These are phyloP conservation scores for Pantala flavescens DNA, from an alignment of 1,140 invertebrate species.

Conservation along the genomic window DNA sequence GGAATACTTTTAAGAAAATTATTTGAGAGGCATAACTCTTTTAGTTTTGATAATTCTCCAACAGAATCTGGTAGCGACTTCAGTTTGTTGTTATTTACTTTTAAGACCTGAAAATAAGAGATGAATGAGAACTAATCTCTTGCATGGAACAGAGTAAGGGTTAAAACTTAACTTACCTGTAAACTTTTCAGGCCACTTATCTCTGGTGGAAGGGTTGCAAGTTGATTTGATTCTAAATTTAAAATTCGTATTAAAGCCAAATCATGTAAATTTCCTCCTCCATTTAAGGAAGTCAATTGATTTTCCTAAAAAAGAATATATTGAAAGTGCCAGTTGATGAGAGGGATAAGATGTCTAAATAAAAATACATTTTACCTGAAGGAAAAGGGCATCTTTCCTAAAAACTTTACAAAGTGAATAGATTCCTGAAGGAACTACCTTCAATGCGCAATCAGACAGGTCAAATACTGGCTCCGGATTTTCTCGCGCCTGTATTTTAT, in stretches of 20 bases:
- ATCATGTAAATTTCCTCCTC: constrained; percentile 57
- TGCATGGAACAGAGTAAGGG: not conserved
- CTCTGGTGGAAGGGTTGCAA: constrained; percentile 47
- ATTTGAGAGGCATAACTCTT: constrained; percentile 54
- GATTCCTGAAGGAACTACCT: constrained; percentile 56
- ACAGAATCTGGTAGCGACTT: constrained; percentile 55
- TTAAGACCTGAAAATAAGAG: constrained; percentile 43
- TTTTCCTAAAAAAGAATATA: constrained; percentile 52
- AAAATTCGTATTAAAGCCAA: constrained; percentile 54
- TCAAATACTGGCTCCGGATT: constrained; percentile 64
- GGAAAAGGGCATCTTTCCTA: constrained; percentile 52
- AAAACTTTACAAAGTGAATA: constrained; percentile 67
- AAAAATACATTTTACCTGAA: constrained; percentile 23
- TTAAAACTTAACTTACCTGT: constrained; percentile 34
- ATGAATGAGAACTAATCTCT: constrained; percentile 14
- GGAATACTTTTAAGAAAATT: constrained; percentile 59
- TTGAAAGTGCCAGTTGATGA: no score
- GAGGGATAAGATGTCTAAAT: not conserved
- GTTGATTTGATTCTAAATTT: constrained; percentile 59
- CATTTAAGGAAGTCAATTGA: constrained; percentile 50
- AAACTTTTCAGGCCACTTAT: constrained; percentile 50
- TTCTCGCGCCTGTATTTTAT: constrained; percentile 49
- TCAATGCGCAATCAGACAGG: constrained; percentile 57
- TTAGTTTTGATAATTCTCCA: constrained; percentile 46
- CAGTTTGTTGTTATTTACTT: constrained; percentile 52